Evolutionary conservation across 1,140 invertebrate species (phyloP), one percentile per base, ranked within the genome.

Genomic region (Trichogramma pretiosum): DNA sequence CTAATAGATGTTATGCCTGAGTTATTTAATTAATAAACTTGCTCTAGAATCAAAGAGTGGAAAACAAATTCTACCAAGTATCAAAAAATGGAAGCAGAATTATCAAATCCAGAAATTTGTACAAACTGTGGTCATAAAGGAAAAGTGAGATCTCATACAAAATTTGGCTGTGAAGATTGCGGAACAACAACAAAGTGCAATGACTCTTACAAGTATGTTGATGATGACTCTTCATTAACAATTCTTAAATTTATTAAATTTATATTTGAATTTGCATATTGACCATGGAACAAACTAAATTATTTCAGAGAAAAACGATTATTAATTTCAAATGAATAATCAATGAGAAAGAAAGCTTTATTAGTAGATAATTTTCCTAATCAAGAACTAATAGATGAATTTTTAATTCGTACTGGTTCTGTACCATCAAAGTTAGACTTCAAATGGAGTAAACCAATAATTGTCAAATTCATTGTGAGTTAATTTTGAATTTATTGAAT

Each of bases 331-430:
- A 77, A 82, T 38, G 86, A 89, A 66, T 54, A 85, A 38, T 65
- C 68, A 18, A 71, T 89, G n/a, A 74, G 84, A 26, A 77, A 72
- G 39, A 85, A 85, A 60, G 81, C 84, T 3, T 56, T 87, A 17
- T 46, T 67, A n/a, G 71, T 73, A 10, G 69, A 75, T 55, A 65
- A 68, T 32, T 89, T 89, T 68, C 85, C 86, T 10, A 78, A 78
- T 46, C 76, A 85, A 54, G 76, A 80, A 58, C 66, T 89, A 28
- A 82, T 89, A 57, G 75, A 82, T 47, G 87, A 90, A 68, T 90
- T 84, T 68, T 67, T 86, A 26, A 60, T 73, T 18, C 65, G 67
- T 3, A 79, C 76, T 52, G 69, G 71, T 17, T 52, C 56, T 13
- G 54, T 77, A 4, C 69, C 74, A 2, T 53, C 41, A 1, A 61